Evolutionary conservation across 2,888 invertebrate species (phyloP).

Genomic region (Diplolepis rosae): DNA sequence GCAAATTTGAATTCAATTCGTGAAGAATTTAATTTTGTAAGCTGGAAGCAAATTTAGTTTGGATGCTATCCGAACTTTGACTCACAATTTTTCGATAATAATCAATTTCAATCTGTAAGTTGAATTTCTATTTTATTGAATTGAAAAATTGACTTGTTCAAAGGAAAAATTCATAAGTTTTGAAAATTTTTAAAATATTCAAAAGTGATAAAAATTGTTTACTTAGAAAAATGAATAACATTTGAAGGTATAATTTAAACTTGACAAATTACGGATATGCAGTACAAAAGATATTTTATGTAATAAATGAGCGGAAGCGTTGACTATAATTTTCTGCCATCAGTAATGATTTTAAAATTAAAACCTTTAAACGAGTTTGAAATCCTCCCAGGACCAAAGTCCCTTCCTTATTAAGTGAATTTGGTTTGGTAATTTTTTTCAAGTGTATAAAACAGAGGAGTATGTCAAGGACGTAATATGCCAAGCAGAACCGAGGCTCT

Average conservation of each 20-base stretch:
- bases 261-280: conserved; percentile 12
- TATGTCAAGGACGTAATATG: conserved; percentile 55
- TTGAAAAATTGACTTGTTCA: no score
- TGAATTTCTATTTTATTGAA: no score
- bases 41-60: not conserved
- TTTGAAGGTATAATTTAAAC: not conserved
- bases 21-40: no score
- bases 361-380: not conserved
- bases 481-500: conserved; percentile 48
- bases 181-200: no score
- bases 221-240: no score
- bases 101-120: not conserved
- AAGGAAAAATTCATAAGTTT: no score
- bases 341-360: conserved; percentile 34
- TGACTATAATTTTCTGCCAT: not conserved
- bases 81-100: no score
- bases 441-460: conserved; percentile 5
- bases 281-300: conserved; percentile 28
- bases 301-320: conserved; percentile 36
- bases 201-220: no score
- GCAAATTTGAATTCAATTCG: no score
- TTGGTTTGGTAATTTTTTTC: not conserved
- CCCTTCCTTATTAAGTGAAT: not conserved
- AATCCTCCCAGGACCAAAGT: not conserved
- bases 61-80: no score